These are phyloP conservation scores for Tetragonula clypearis DNA, from an alignment of 1,140 invertebrate species.

Conservation along the genomic window DNA sequence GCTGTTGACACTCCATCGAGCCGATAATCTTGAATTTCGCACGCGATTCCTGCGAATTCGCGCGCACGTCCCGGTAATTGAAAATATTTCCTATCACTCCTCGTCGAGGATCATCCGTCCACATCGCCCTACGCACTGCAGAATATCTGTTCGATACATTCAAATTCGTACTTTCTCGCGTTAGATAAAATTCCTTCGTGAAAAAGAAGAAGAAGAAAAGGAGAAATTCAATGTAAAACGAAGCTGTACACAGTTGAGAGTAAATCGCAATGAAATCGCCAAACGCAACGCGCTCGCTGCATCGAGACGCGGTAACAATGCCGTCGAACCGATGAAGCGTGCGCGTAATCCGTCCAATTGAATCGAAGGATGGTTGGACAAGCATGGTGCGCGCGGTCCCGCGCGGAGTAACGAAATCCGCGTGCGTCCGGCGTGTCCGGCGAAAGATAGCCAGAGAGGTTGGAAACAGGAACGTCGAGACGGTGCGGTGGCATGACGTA, in stretches of 20 bases:
- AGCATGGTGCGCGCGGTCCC: not conserved
- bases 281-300: not conserved
- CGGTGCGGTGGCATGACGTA: constrained; percentile 42
- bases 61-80: not conserved
- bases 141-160: not conserved
- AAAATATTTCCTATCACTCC: not conserved
- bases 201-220: too few species aligned
- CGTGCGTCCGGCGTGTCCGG: not conserved
- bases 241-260: not conserved
- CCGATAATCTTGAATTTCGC: not conserved
- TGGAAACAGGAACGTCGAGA: constrained; percentile 26
- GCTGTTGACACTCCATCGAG: not conserved
- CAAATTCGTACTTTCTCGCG: not conserved
- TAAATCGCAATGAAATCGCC: not conserved
- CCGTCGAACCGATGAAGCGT: not conserved
- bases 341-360: not conserved
- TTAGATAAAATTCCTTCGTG: not conserved
- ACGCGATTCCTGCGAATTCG: not conserved
- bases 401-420: not conserved
- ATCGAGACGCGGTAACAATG: not conserved
- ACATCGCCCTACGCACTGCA: not conserved
- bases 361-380: not conserved
- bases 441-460: constrained; percentile 39
- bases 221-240: too few species aligned
- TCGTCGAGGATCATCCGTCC: not conserved